These are phyloP conservation scores for Dicycla oo DNA, from an alignment of 2,888 invertebrate species.

Conservation along the genomic window DNA sequence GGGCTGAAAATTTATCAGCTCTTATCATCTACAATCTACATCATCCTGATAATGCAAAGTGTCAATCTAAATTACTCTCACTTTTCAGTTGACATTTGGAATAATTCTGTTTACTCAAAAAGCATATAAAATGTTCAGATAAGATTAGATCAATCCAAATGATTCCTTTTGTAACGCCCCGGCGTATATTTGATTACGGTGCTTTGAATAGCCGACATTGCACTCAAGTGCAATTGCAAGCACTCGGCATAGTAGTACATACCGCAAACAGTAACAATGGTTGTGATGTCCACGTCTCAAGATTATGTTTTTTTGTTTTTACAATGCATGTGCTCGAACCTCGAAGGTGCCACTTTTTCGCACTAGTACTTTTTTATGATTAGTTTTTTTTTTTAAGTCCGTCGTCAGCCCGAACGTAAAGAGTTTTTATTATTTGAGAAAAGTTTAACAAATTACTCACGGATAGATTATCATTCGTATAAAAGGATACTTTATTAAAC, in stretches of 20 bases:
- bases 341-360: too few relatives aligned
- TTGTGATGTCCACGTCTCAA: slow-evolving; percentile 38
- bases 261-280: slow-evolving; percentile 55
- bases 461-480: too few relatives aligned
- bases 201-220: slow-evolving; percentile 38
- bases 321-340: too few relatives aligned
- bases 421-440: too few relatives aligned
- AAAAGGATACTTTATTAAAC: too few relatives aligned
- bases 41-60: slow-evolving; percentile 1
- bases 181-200: slow-evolving; percentile 24
- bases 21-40: neutral
- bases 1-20: neutral
- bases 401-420: too few relatives aligned
- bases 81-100: slow-evolving; percentile 12
- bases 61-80: slow-evolving; percentile 29
- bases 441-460: too few relatives aligned
- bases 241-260: slow-evolving; percentile 27
- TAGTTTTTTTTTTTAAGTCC: too few relatives aligned
- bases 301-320: neutral
- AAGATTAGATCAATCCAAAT: slow-evolving; percentile 27
- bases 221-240: slow-evolving; percentile 31
- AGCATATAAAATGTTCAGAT: slow-evolving; percentile 10
- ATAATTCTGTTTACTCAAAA: slow-evolving; percentile 6
- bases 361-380: too few relatives aligned
- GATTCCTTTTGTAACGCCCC: slow-evolving; percentile 7